Conservation (phyloP, 2,888 invertebrate genomes). For the Diadegma fenestrale region DNA sequence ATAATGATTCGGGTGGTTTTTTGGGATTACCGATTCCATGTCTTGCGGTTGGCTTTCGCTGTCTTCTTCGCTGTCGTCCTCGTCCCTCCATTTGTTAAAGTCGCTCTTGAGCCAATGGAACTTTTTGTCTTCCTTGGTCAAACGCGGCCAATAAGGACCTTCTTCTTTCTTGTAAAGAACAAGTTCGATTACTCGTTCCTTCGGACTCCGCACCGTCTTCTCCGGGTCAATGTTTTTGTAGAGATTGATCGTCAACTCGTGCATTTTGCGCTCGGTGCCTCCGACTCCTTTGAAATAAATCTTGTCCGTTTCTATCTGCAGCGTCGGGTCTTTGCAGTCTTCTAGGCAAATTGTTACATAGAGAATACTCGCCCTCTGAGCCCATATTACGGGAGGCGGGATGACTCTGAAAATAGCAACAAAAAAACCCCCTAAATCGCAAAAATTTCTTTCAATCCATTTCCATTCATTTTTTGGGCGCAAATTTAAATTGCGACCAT, state of each 20-base stretch:
- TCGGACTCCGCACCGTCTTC: slow-evolving; percentile 90
- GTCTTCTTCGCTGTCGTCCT: slow-evolving; percentile 96
- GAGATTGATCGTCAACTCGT: slow-evolving; percentile 95
- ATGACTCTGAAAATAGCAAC: slow-evolving; percentile 85
- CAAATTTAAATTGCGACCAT: too few relatives aligned
- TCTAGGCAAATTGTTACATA: slow-evolving; percentile 96
- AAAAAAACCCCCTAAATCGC: background rate
- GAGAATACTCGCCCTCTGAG: slow-evolving; percentile 93
- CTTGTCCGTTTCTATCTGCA: slow-evolving; percentile 88
- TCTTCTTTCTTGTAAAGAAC: slow-evolving; percentile 89
- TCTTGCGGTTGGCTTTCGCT: slow-evolving; percentile 77
- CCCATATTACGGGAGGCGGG: slow-evolving; percentile 97
- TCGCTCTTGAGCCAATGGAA: slow-evolving; percentile 98
- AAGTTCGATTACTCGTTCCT: slow-evolving; percentile 91
- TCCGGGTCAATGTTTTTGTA: slow-evolving; percentile 93
- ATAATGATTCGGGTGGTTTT: too few relatives aligned
- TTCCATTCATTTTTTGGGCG: too few relatives aligned
- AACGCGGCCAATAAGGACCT: slow-evolving; percentile 94
- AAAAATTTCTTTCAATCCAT: too few relatives aligned
- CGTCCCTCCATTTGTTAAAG: slow-evolving; percentile 99
- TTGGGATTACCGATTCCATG: slow-evolving; percentile 78
- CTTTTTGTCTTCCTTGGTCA: slow-evolving; percentile 95
- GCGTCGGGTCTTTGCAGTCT: slow-evolving; percentile 93
- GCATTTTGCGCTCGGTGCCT: slow-evolving; percentile 92
- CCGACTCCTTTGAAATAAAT: slow-evolving; percentile 95